Conservation (phyloP, 2,888 invertebrate species). For the Agrochola litura region DNA sequence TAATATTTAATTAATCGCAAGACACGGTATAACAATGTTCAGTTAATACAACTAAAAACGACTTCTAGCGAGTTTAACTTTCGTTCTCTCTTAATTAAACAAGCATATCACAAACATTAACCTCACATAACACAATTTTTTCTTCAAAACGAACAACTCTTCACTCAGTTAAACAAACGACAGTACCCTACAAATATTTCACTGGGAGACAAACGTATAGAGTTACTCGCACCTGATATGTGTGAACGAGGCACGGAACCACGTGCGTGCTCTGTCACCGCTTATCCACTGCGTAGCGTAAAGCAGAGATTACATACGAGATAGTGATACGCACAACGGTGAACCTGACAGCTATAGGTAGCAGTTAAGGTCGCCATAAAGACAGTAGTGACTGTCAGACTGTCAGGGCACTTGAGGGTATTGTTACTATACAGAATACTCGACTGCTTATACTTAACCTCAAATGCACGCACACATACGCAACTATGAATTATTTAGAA, state of each 20-base stretch:
- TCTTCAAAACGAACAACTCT: conserved; percentile 9
- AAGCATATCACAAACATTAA: not conserved
- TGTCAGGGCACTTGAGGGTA: conserved; percentile 9
- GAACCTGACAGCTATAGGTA: conserved; percentile 9
- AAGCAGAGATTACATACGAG: conserved; percentile 43
- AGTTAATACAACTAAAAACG: not conserved
- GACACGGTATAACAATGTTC: not conserved
- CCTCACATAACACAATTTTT: not conserved
- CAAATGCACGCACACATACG: conserved; percentile 2
- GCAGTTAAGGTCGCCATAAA: conserved; percentile 23
- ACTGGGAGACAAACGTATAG: conserved; percentile 50
- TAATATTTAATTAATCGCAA: not conserved
- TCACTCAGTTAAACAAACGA: conserved; percentile 29
- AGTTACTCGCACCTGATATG: conserved; percentile 56
- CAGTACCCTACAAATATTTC: conserved; percentile 30
- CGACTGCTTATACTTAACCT: not conserved
- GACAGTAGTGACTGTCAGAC: not conserved
- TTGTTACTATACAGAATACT: not conserved
- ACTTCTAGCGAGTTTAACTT: not conserved
- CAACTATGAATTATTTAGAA: not conserved
- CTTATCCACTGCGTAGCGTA: conserved; percentile 38
- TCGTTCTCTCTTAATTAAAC: not conserved
- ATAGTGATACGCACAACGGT: conserved; percentile 26
- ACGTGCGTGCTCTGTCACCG: conserved; percentile 52
- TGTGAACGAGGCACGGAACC: conserved; percentile 37